A percentile compares a stretch with the other conserved stretches of the same genome.
phyloP scores from a whole-genome alignment of 2,888 invertebrate species.

The Arenicola marina region DNA sequence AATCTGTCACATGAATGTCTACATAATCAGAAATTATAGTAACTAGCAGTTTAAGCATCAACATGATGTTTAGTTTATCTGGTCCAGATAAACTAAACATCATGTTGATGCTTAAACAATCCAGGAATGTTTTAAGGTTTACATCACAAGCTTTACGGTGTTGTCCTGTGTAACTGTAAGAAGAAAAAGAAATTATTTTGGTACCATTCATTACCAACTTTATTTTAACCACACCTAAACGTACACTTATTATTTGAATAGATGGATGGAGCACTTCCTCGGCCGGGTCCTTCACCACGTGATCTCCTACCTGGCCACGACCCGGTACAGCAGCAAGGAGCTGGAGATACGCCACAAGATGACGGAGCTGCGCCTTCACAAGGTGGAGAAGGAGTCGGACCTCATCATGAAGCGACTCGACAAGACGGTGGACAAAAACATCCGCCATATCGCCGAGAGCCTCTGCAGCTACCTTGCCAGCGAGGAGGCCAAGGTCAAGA shows the following conservation, averaged over 20 bases:
- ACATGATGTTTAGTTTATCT: no score
- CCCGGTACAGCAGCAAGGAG: conserved; percentile 19
- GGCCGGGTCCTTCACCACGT: conserved; percentile 21
- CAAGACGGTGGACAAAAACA: conserved; percentile 19
- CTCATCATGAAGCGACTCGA: conserved; percentile 24
- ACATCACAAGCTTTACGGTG: no score
- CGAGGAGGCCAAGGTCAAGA: conserved; percentile 10
- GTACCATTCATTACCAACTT: no score
- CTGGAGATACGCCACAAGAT: conserved; percentile 22
- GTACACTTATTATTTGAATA: background rate
- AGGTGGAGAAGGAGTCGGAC: conserved; percentile 23
- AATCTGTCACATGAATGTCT: no score
- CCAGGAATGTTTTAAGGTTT: no score
- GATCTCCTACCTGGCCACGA: conserved; percentile 24
- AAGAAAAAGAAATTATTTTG: no score
- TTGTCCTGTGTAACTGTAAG: no score
- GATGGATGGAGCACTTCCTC: conserved; percentile 23
- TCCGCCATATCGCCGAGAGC: background rate
- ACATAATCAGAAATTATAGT: no score
- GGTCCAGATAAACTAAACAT: no score
- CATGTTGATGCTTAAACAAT: no score
- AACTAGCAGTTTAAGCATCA: no score
- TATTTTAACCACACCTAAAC: no score
- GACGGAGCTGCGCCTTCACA: conserved; percentile 21
- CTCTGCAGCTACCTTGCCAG: conserved; percentile 15